A percentile compares a stretch with the other conserved stretches of the same genome.
Evolutionary conservation across 2,888 invertebrate genomes (phyloP).

Genomic region (Cerastis leucographa): DNA sequence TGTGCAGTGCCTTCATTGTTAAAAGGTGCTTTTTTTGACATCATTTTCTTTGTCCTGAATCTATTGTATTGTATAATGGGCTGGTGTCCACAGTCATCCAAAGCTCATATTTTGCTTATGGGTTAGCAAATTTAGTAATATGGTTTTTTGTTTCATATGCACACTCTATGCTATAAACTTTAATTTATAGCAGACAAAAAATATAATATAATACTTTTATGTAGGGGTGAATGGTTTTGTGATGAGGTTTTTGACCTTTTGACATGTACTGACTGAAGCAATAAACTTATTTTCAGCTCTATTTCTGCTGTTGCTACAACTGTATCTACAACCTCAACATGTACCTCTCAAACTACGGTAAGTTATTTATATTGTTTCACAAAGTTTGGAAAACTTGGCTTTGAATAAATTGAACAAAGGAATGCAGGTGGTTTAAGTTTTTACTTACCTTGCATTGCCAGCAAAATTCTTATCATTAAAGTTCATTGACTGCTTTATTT

Average conservation of each 20-base stretch:
- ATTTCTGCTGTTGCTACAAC: constrained; percentile 85
- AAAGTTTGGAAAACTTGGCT: too few species aligned
- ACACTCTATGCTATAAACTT: not conserved
- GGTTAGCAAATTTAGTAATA: not conserved
- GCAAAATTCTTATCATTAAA: constrained; percentile 28
- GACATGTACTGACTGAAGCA: constrained; percentile 43
- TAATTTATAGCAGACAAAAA: not conserved
- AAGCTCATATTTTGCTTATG: not conserved
- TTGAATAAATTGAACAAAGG: constrained; percentile 43
- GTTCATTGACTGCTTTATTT: constrained; percentile 39
- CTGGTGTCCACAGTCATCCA: not conserved
- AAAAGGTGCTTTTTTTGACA: not conserved
- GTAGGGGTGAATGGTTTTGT: constrained; percentile 36
- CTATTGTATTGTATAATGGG: not conserved
- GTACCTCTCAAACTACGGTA: constrained; percentile 87
- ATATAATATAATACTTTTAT: not conserved
- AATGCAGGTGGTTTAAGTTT: constrained; percentile 30
- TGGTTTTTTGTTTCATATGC: not conserved
- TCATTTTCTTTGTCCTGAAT: constrained; percentile 3
- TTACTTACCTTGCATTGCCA: constrained; percentile 25
- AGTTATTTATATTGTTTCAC: constrained; percentile 68
- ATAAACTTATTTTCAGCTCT: constrained; percentile 80
- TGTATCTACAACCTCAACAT: constrained; percentile 87
- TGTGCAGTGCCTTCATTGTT: too few species aligned
- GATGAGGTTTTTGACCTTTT: constrained; percentile 51